Evolutionary conservation across 2,113 vertebrate genomes (phyloP), one percentile per base, ranked within the genome.

Genomic region (Percopsis transmontana): DNA sequence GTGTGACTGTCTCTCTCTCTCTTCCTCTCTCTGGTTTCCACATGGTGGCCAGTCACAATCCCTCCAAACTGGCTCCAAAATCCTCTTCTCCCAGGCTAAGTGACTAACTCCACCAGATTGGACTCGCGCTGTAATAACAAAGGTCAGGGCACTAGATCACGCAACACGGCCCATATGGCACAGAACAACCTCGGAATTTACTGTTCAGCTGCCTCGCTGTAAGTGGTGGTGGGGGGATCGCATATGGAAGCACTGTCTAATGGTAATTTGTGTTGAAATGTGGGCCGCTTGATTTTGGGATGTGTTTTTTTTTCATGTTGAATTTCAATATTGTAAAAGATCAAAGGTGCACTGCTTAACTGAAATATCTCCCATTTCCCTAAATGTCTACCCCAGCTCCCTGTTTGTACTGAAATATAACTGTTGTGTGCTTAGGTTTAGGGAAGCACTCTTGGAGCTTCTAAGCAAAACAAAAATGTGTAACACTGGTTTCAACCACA

Each of bases 21-120:
- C 54, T 20, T 21, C 68, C 55, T 48, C 19, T 44, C 60, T 74
- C 59, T 78, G 71, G 85, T 81, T 84, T 84, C 57, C 72, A 65
- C 76, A 60, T 56, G 21, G 81, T 2, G 2, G 57, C 60, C 59
- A 58, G 58, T 68, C 67, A 65, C 58, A 63, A 58, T 54, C 75
- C 72, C 58, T 59, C 55, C 67, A 62, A 75, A 75, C 48, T 39
- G 53, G 38, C 71, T 63, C 44, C 20, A 18, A 11, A 50, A 66
- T 65, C 56, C 60, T 62, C 50, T 58, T 20, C 75, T 76, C 27
- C 55, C 8, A 40, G 70, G 45, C 58, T 67, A 68, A 83, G 56
- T 77, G 67, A 77, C 54, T 74, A 76, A 70, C 39, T 67, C 65
- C 11, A 50, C 39, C 56, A 67, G 68, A 80, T 63, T 80, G 60